Conservation (phyloP, 2,113 vertebrate genomes). For the Pavo muticus region DNA sequence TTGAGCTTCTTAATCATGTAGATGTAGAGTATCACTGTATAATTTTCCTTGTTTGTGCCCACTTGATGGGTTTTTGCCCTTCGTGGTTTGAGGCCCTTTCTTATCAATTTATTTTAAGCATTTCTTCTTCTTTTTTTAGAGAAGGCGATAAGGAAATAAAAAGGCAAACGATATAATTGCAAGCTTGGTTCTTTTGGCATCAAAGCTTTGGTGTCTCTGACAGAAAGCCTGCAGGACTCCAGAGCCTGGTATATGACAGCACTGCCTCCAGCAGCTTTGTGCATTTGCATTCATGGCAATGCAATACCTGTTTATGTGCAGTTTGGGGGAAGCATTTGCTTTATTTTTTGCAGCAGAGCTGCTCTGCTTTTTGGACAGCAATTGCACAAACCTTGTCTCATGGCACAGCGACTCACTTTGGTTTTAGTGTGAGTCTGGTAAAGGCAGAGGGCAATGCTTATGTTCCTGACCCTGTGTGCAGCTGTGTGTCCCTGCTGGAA, state of each 20-base stretch:
- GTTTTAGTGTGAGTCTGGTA: background rate
- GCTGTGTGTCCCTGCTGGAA: background rate
- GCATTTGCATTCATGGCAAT: background rate
- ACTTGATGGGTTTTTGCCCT: background rate
- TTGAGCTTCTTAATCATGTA: slow-evolving; percentile 9
- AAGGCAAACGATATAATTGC: background rate
- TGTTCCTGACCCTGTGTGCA: background rate
- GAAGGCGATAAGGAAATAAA: background rate
- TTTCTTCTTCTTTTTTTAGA: background rate
- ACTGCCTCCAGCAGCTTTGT: background rate
- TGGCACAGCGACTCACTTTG: background rate
- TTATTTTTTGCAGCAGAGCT: background rate
- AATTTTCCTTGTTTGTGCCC: background rate
- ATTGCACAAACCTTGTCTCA: background rate
- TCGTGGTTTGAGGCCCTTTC: background rate
- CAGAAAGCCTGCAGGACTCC: background rate
- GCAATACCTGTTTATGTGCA: background rate
- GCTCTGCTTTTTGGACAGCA: background rate
- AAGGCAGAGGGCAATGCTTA: accelerated
- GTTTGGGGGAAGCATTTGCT: background rate
- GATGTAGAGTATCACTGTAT: background rate
- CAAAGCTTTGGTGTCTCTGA: background rate
- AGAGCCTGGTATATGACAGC: background rate
- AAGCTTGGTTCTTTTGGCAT: background rate
- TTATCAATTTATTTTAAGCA: background rate